phyloP scores from a whole-genome alignment of 2,888 invertebrate species.

The Desoria tigrina region DNA sequence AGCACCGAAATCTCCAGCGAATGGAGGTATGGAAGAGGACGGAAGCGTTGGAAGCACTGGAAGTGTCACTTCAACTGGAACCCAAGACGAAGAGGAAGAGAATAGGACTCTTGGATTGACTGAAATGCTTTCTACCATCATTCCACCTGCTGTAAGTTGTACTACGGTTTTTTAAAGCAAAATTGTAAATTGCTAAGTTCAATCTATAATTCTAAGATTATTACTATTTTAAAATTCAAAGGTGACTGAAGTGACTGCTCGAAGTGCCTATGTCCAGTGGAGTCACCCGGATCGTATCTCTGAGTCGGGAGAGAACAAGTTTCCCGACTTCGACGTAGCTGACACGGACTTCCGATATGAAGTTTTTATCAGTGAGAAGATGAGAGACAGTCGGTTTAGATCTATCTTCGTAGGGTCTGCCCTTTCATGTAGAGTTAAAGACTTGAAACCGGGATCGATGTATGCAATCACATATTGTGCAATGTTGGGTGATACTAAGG shows the following conservation, averaged over 20 bases:
- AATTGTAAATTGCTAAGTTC: neutral
- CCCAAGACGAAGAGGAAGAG: conserved; percentile 70
- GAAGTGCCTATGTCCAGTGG: conserved; percentile 83
- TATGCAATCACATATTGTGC: conserved; percentile 81
- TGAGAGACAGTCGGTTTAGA: conserved; percentile 79
- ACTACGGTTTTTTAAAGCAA: too few species aligned
- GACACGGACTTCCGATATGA: conserved; percentile 75
- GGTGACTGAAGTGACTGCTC: conserved; percentile 80
- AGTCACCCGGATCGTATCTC: conserved; percentile 65
- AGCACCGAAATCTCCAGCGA: conserved; percentile 41
- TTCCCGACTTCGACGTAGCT: conserved; percentile 61
- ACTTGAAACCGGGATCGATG: conserved; percentile 80
- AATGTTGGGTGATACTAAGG: conserved; percentile 72
- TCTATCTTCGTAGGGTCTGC: conserved; percentile 78
- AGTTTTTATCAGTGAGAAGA: conserved; percentile 74
- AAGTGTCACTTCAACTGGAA: conserved; percentile 55
- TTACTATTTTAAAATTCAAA: conserved; percentile 55
- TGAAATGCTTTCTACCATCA: conserved; percentile 72
- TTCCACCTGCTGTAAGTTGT: conserved; percentile 71
- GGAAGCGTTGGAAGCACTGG: conserved; percentile 71
- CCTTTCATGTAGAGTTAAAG: conserved; percentile 73
- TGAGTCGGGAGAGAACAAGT: conserved; percentile 61
- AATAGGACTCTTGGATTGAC: conserved; percentile 64
- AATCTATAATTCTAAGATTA: neutral
- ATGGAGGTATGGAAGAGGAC: conserved; percentile 56